These are phyloP conservation scores for Australoheros facetus DNA, from an alignment of 2,797 vertebrate species.

Conservation along the genomic window DNA sequence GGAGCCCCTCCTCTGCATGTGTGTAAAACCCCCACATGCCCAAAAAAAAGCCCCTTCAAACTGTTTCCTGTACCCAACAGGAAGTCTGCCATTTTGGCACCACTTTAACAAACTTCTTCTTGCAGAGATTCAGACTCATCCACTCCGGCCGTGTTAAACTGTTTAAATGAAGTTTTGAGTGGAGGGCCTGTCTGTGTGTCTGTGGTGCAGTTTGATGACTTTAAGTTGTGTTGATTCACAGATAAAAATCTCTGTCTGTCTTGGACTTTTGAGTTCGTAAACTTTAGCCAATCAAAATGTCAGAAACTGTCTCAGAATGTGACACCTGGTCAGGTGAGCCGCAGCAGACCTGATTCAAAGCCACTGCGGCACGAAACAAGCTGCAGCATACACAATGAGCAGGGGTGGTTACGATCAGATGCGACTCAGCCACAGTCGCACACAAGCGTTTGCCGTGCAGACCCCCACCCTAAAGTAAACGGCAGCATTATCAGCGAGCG, in stretches of 20 bases:
- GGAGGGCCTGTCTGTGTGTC: neutral
- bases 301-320: neutral
- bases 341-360: neutral
- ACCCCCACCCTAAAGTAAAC: conserved; percentile 43
- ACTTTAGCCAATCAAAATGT: neutral
- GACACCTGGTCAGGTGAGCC: neutral
- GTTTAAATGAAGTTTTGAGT: neutral
- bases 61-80: neutral
- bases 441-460: conserved; percentile 6
- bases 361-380: neutral
- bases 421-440: neutral
- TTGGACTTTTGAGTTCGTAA: neutral
- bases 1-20: too few relatives aligned
- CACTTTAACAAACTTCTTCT: too few relatives aligned
- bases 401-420: neutral
- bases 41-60: too few relatives aligned
- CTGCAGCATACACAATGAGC: neutral
- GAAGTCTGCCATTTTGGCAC: neutral
- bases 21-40: too few relatives aligned
- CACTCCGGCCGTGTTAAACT: neutral
- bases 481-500: conserved; percentile 15
- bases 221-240: neutral
- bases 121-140: too few relatives aligned
- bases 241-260: neutral
- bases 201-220: fast-evolving